Conservation (phyloP, 2,797 vertebrate species). For the Anguilla anguilla region DNA sequence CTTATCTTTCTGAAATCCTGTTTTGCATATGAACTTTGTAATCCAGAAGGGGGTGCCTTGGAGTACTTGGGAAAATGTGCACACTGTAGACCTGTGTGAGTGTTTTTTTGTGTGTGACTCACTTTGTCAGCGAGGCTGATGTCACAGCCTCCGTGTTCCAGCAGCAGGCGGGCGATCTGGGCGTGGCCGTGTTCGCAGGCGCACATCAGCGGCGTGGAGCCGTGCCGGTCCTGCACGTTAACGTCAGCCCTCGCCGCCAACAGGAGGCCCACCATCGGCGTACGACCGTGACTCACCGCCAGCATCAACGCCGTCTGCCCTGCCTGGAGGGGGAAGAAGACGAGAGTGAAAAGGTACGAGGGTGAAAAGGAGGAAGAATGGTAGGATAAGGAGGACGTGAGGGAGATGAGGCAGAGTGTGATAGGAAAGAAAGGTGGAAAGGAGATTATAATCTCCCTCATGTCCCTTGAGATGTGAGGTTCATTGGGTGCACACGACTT, state of each 20-base stretch:
- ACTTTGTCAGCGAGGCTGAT: slow-evolving; percentile 83
- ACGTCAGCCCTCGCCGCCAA: slow-evolving; percentile 83
- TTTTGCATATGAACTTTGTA: background rate
- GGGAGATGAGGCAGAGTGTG: slow-evolving; percentile 25
- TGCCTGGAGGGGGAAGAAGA: slow-evolving; percentile 58
- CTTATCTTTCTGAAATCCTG: background rate
- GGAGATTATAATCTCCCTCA: background rate
- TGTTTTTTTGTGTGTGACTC: slow-evolving; percentile 40
- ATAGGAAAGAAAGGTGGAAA: slow-evolving; percentile 49
- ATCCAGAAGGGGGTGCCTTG: background rate
- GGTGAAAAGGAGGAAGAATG: background rate
- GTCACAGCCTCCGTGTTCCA: slow-evolving; percentile 84
- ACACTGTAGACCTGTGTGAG: background rate
- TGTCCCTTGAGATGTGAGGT: background rate
- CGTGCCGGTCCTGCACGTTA: slow-evolving; percentile 85
- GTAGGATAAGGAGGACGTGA: background rate
- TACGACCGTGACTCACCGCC: slow-evolving; percentile 86
- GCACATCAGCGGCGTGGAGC: slow-evolving; percentile 88
- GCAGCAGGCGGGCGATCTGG: slow-evolving; percentile 81
- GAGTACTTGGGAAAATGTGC: background rate
- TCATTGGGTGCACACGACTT: background rate
- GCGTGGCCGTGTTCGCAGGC: slow-evolving; percentile 83
- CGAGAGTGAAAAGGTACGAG: background rate
- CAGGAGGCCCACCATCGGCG: slow-evolving; percentile 85
- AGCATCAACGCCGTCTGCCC: slow-evolving; percentile 93